phyloP scores from a whole-genome alignment of 2,797 vertebrate genomes.

The Erpetoichthys calabaricus region DNA sequence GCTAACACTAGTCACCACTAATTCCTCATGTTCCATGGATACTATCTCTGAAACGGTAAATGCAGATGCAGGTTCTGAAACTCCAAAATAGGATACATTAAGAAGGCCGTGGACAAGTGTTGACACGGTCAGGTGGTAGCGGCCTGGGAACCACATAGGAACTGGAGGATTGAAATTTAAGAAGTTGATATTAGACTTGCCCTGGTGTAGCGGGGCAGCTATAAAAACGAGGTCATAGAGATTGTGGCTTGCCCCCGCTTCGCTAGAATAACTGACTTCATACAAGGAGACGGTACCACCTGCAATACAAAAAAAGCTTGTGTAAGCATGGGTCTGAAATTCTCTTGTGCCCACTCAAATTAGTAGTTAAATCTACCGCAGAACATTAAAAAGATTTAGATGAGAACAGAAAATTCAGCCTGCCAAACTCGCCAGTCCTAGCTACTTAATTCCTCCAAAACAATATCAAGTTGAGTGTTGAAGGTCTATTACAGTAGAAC shows the following conservation, averaged over 20 bases:
- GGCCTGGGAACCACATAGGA: slow-evolving; percentile 45
- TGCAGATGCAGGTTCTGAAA: slow-evolving; percentile 5
- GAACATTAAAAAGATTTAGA: too few species aligned
- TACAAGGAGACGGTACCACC: slow-evolving; percentile 49
- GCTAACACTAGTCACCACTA: slow-evolving; percentile 52
- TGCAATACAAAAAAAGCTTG: slow-evolving; percentile 18
- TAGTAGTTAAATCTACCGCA: not conserved
- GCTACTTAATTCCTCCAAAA: too few species aligned
- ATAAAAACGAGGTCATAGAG: slow-evolving; percentile 76
- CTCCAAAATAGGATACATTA: slow-evolving; percentile 71
- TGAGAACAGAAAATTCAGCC: too few species aligned
- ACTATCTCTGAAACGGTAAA: slow-evolving; percentile 49
- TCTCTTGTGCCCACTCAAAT: not conserved
- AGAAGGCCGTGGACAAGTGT: slow-evolving; percentile 70
- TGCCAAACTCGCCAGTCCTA: too few species aligned
- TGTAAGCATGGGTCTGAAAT: too few species aligned
- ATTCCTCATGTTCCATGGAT: slow-evolving; percentile 52
- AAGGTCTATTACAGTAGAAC: too few species aligned
- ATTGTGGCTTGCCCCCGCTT: slow-evolving; percentile 45
- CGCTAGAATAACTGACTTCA: slow-evolving; percentile 58
- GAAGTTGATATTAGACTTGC: slow-evolving; percentile 65
- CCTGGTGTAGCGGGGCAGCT: slow-evolving; percentile 64
- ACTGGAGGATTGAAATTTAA: slow-evolving; percentile 62
- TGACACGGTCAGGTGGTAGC: slow-evolving; percentile 56
- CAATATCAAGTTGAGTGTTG: too few species aligned